These are phyloP conservation scores for Furcula furcula DNA, from an alignment of 2,888 invertebrate genomes.

Conservation along the genomic window DNA sequence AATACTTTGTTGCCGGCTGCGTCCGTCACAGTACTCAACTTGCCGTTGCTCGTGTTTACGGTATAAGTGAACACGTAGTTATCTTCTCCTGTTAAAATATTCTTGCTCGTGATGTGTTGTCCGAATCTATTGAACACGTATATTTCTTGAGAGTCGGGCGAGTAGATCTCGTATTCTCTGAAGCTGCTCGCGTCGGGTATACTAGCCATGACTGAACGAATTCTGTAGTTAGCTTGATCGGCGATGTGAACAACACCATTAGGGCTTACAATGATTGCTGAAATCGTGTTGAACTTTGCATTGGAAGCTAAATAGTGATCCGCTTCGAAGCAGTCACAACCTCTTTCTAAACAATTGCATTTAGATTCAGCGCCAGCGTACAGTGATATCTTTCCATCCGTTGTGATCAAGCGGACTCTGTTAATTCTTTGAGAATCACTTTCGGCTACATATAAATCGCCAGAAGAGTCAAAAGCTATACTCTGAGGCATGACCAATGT, in stretches of 20 bases:
- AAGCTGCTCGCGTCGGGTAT: conserved; percentile 92
- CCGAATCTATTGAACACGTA: conserved; percentile 97
- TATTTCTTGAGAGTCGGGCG: conserved; percentile 97
- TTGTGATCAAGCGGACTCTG: conserved; percentile 93
- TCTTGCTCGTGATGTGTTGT: conserved; percentile 95
- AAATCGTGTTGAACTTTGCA: conserved; percentile 96
- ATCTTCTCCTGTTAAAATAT: conserved; percentile 96
- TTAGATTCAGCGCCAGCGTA: conserved; percentile 97
- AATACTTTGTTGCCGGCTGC: conserved; percentile 95
- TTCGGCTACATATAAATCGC: conserved; percentile 96
- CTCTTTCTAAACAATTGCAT: conserved; percentile 95
- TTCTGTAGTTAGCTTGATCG: conserved; percentile 95
- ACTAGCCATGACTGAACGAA: conserved; percentile 93
- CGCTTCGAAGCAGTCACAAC: conserved; percentile 96
- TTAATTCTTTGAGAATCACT: conserved; percentile 98
- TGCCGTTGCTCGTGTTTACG: conserved; percentile 97
- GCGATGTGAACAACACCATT: conserved; percentile 97
- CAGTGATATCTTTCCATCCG: conserved; percentile 95
- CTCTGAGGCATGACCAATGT: conserved; percentile 96
- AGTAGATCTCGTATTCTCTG: conserved; percentile 96
- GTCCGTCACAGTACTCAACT: conserved; percentile 95
- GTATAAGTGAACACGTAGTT: conserved; percentile 97
- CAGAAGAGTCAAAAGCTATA: conserved; percentile 95
- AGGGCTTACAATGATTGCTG: conserved; percentile 95
- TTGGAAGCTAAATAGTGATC: conserved; percentile 95